Conservation (phyloP, 37 sponge, comb jelly and placozoan genomes). For the Theonella swinhoei region DNA sequence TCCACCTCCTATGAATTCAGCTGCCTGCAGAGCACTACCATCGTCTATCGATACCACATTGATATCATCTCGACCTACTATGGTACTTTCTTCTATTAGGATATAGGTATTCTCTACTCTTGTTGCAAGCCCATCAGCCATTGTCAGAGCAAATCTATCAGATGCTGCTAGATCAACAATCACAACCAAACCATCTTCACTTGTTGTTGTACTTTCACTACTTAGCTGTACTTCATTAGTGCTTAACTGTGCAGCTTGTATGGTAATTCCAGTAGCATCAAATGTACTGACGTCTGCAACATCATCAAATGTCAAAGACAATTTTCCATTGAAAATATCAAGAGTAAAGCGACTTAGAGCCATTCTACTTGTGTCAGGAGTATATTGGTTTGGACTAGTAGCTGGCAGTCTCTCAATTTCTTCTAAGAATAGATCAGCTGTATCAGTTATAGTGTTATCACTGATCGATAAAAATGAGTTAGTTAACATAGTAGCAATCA, state of each 20-base stretch:
- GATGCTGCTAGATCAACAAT: conserved; percentile 37
- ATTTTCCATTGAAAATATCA: conserved; percentile 69
- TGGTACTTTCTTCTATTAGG: conserved; percentile 18
- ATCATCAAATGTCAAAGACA: conserved; percentile 85
- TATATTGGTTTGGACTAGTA: conserved; percentile 30
- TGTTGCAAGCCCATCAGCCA: conserved; percentile 53
- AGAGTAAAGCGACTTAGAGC: conserved; percentile 54
- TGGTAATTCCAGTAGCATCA: conserved; percentile 45
- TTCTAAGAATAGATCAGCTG: conserved; percentile 14
- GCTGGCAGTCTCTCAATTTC: conserved; percentile 1
- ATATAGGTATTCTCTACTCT: conserved; percentile 57
- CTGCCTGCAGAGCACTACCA: conserved; percentile 68
- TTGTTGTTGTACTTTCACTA: conserved; percentile 25
- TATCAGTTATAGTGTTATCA: conserved; percentile 54
- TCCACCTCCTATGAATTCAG: conserved; percentile 62
- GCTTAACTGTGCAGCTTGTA: conserved; percentile 42
- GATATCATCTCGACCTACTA: conserved; percentile 38
- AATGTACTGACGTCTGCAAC: conserved; percentile 64
- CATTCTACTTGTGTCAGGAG: conserved; percentile 46
- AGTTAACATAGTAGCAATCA: conserved; percentile 30
- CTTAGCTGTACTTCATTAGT: conserved; percentile 28
- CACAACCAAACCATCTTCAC: conserved; percentile 21
- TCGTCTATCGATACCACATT: conserved; percentile 39
- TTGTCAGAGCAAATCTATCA: conserved; percentile 13
- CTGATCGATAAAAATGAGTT: conserved; percentile 65